These are phyloP conservation scores for Lophochroa leadbeateri DNA, from an alignment of 2,113 vertebrate genomes.

Conservation along the genomic window DNA sequence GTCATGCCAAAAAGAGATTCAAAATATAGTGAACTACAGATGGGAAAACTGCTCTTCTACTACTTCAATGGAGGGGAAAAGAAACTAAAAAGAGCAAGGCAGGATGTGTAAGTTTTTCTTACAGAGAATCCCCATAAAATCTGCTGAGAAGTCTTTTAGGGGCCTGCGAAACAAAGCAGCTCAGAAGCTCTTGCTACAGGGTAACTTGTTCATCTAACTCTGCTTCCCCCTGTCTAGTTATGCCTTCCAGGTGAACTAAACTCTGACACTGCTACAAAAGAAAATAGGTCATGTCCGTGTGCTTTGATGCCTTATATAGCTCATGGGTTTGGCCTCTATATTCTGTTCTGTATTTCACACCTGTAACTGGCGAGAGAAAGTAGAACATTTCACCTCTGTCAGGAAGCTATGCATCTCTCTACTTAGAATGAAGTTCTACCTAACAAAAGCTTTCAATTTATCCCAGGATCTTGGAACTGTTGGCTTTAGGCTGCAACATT, in stretches of 20 bases:
- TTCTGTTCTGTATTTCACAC: background rate
- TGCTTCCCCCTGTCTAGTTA: background rate
- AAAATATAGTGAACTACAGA: background rate
- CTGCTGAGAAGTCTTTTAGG: background rate
- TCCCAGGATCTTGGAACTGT: background rate
- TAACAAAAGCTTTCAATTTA: background rate
- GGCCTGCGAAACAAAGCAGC: background rate
- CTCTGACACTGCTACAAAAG: background rate
- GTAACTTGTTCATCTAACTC: background rate
- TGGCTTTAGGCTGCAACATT: background rate
- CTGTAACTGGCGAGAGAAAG: background rate
- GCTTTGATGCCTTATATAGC: slow-evolving; percentile 25
- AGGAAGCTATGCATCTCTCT: background rate
- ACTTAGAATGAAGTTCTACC: background rate
- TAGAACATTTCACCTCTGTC: background rate
- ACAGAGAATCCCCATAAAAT: background rate
- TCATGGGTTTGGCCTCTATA: background rate
- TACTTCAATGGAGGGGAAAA: background rate
- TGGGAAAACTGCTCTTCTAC: background rate
- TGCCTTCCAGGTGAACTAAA: background rate
- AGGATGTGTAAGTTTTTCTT: background rate
- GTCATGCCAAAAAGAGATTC: background rate
- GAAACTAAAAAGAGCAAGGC: background rate
- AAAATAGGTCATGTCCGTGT: background rate
- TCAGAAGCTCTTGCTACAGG: background rate